A percentile compares a stretch with the other conserved stretches of the same genome.
Evolutionary conservation across 37 sponge, comb jelly and placozoan genomes (phyloP).

Genomic region (Chondrilla cf. caribensis): DNA sequence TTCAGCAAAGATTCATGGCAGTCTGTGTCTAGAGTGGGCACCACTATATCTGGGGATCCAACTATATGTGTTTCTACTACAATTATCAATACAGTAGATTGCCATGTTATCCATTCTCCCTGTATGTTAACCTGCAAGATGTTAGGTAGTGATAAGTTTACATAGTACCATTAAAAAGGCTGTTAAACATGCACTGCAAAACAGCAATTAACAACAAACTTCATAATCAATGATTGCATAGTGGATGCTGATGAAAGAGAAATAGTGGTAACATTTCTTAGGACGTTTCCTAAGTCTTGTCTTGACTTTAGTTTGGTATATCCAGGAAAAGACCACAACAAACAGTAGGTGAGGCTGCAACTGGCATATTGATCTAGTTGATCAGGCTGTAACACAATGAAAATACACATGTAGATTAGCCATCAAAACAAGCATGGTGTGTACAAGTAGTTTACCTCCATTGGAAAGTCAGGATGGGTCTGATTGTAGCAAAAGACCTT

Average conservation of each 20-base stretch:
- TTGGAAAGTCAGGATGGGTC: slow-evolving; percentile 94
- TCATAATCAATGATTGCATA: slow-evolving; percentile 89
- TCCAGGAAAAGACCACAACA: slow-evolving; percentile 93
- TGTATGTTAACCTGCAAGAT: slow-evolving; percentile 74
- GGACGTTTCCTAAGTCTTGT: slow-evolving; percentile 84
- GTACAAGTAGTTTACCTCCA: slow-evolving; percentile 41
- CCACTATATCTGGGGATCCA: slow-evolving; percentile 94
- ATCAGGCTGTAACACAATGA: slow-evolving; percentile 46
- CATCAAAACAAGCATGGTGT: too few species aligned
- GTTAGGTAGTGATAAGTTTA: not conserved
- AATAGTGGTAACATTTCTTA: slow-evolving; percentile 88
- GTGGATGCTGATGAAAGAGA: slow-evolving; percentile 71
- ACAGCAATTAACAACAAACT: slow-evolving; percentile 24
- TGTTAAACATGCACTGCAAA: not conserved
- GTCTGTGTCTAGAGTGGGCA: slow-evolving; percentile 96
- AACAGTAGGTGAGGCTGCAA: slow-evolving; percentile 74
- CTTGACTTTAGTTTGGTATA: slow-evolving; percentile 79
- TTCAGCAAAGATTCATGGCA: slow-evolving; percentile 93
- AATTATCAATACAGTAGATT: slow-evolving; percentile 86
- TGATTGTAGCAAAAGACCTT: slow-evolving; percentile 89
- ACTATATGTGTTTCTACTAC: slow-evolving; percentile 99
- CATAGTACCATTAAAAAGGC: too few species aligned
- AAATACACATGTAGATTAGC: too few species aligned
- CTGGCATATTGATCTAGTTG: slow-evolving; percentile 83
- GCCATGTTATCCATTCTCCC: slow-evolving; percentile 96